Conservation (phyloP, 2,888 invertebrate species). For the Drosophila kanekoi region DNA sequence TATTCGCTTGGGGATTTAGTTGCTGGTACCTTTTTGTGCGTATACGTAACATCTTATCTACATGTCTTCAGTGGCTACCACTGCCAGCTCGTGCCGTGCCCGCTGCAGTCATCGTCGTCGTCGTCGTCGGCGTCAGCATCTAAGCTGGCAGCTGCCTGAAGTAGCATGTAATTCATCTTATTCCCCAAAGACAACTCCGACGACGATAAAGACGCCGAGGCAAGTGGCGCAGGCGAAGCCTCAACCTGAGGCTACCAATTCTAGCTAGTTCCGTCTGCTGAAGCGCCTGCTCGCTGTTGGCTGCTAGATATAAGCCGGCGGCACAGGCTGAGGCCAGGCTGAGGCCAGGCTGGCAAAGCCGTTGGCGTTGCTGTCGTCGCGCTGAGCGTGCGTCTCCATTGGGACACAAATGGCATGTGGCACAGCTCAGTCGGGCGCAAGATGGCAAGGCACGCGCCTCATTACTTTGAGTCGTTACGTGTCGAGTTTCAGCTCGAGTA, state of each 20-base stretch:
- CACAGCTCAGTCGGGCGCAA: conserved; percentile 27
- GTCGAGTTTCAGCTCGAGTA: conserved; percentile 36
- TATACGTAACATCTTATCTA: conserved; percentile 68
- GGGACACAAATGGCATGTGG: conserved; percentile 81
- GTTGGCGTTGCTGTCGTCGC: conserved; percentile 74
- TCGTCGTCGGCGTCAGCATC: conserved; percentile 11
- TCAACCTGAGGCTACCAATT: conserved; percentile 14
- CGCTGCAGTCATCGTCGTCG: conserved; percentile 39
- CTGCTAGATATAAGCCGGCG: conserved; percentile 9
- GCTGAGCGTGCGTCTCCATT: conserved; percentile 70
- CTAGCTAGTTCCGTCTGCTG: conserved; percentile 20
- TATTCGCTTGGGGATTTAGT: conserved; percentile 81
- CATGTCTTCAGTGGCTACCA: conserved; percentile 53
- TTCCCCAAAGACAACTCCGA: conserved; percentile 74
- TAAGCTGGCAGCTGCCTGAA: conserved; percentile 68
- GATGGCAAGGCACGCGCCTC: conserved; percentile 68
- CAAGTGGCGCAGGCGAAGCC: conserved; percentile 4
- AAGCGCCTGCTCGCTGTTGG: conserved; percentile 18
- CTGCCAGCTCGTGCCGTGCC: conserved; percentile 21
- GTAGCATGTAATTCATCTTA: conserved; percentile 82
- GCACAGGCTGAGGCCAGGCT: conserved; percentile 9
- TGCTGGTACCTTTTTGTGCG: conserved; percentile 74
- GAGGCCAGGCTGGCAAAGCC: conserved; percentile 8
- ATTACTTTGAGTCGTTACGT: conserved; percentile 68
- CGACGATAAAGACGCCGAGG: conserved; percentile 34